Evolutionary conservation across 2,888 invertebrate species (phyloP).

Genomic region (Cataglyphis livida): DNA sequence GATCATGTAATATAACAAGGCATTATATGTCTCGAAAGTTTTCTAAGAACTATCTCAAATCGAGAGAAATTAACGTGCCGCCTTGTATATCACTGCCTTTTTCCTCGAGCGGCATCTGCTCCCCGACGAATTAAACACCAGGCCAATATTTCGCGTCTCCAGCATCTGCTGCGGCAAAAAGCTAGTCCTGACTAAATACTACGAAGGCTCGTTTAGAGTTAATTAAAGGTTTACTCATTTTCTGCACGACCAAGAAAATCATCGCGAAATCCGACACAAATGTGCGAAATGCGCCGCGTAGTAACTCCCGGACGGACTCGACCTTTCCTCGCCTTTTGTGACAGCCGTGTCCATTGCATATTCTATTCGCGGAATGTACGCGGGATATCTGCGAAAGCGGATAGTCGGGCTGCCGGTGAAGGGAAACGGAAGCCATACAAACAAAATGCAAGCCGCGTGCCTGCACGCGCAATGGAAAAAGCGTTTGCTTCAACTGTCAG

Average conservation of each 20-base stretch:
- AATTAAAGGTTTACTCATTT: slow-evolving; percentile 47
- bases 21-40: background rate
- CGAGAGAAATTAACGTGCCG: slow-evolving; percentile 21
- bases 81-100: slow-evolving; percentile 28
- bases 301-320: background rate
- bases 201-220: slow-evolving; percentile 38
- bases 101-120: slow-evolving; percentile 43
- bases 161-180: slow-evolving; percentile 44
- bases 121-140: slow-evolving; percentile 30
- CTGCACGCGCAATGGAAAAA: slow-evolving; percentile 40
- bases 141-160: slow-evolving; percentile 46
- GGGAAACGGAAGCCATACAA: slow-evolving; percentile 58
- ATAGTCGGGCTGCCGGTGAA: slow-evolving; percentile 63
- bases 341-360: slow-evolving; percentile 50
- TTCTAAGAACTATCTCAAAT: slow-evolving; percentile 19
- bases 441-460: slow-evolving; percentile 63
- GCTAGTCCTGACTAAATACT: background rate
- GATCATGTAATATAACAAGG: slow-evolving; percentile 8
- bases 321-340: background rate
- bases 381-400: slow-evolving; percentile 68
- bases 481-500: slow-evolving; percentile 12
- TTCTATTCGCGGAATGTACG: slow-evolving; percentile 68
- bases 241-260: slow-evolving; percentile 26
- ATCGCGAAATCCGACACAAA: slow-evolving; percentile 13
- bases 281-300: background rate